Evolutionary conservation across 2,797 vertebrate genomes (phyloP).

Genomic region (Melanogrammus aeglefinus): DNA sequence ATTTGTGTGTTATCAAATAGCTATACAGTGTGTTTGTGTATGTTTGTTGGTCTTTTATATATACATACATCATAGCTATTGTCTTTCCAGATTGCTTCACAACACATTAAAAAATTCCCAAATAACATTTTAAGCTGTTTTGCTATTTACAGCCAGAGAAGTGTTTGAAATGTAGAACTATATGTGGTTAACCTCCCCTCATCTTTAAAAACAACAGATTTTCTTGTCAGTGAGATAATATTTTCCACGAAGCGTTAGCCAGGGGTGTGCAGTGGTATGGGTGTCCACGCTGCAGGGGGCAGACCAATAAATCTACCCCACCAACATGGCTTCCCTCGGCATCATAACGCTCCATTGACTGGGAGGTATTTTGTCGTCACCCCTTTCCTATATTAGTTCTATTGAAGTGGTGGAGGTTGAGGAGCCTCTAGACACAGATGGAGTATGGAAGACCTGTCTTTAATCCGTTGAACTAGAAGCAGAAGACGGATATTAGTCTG

Average conservation of each 20-base stretch:
- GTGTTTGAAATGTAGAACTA: background rate
- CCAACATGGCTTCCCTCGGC: slow-evolving; percentile 20
- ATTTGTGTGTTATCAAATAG: background rate
- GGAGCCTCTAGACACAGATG: background rate
- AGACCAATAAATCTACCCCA: slow-evolving; percentile 39
- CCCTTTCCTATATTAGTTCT: slow-evolving; percentile 14
- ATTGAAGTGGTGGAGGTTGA: background rate
- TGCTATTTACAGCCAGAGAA: background rate
- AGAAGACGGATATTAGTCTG: background rate
- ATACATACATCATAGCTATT: background rate
- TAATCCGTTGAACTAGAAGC: background rate
- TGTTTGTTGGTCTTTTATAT: background rate
- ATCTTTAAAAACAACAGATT: slow-evolving; percentile 1
- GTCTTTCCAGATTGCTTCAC: background rate
- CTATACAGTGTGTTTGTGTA: background rate
- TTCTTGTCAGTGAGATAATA: slow-evolving; percentile 14
- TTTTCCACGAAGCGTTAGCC: slow-evolving; percentile 17
- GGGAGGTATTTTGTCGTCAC: slow-evolving; percentile 36
- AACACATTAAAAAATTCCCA: background rate
- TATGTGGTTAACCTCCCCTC: background rate
- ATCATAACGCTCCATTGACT: slow-evolving; percentile 41
- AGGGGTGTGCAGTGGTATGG: background rate
- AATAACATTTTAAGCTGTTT: background rate
- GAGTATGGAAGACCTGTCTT: background rate
- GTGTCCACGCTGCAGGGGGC: slow-evolving; percentile 15